Percentiles rank a stretch among this genome's conserved stretches.
These are phyloP conservation scores for Dryomyza anilis DNA, from an alignment of 2,888 invertebrate genomes.

Conservation along the genomic window DNA sequence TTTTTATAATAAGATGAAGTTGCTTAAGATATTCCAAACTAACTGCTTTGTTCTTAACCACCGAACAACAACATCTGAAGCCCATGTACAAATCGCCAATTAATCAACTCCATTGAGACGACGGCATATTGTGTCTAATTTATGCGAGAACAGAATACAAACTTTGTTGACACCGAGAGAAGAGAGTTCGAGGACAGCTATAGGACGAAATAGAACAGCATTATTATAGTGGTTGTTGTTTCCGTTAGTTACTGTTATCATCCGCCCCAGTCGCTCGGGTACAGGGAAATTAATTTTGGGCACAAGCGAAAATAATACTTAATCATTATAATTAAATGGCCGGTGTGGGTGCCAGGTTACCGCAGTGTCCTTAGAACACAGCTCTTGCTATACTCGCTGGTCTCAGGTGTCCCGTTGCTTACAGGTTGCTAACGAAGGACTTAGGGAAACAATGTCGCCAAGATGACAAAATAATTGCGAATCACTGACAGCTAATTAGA, in stretches of 20 bases:
- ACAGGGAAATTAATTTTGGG: conserved; percentile 31
- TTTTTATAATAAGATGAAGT: no score
- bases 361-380: background rate
- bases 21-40: no score
- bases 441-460: background rate
- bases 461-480: conserved; percentile 13
- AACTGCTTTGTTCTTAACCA: no score
- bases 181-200: background rate
- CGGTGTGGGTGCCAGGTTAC: background rate
- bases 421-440: conserved; percentile 6
- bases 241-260: conserved; percentile 13
- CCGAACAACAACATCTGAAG: no score
- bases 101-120: conserved; percentile 35
- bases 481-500: background rate
- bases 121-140: conserved; percentile 13
- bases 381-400: background rate
- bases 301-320: conserved; percentile 26
- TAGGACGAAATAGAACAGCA: background rate
- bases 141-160: conserved; percentile 3
- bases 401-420: conserved; percentile 10
- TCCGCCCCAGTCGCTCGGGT: background rate
- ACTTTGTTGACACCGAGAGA: background rate
- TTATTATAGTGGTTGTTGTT: background rate
- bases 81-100: conserved; percentile 36
- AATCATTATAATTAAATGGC: conserved; percentile 32